These are phyloP conservation scores for Lasius platythorax DNA, from an alignment of 2,888 invertebrate genomes.

Conservation along the genomic window DNA sequence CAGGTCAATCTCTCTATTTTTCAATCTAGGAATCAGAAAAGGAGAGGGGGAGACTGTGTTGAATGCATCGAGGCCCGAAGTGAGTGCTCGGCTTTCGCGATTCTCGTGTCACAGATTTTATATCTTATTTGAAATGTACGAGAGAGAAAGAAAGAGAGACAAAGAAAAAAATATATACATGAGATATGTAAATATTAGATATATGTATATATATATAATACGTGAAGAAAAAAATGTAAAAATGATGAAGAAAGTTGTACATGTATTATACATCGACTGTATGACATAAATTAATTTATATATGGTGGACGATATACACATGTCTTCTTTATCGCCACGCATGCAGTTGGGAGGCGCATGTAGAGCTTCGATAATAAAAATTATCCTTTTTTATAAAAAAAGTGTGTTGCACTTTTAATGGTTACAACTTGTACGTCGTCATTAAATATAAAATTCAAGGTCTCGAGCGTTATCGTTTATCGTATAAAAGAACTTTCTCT, in stretches of 20 bases:
- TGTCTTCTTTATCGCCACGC: slow-evolving; percentile 65
- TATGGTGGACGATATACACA: slow-evolving; percentile 50
- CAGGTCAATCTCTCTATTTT: too few species aligned
- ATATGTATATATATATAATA: not conserved
- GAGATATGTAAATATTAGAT: slow-evolving; percentile 53
- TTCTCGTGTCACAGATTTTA: too few species aligned
- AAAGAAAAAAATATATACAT: slow-evolving; percentile 22
- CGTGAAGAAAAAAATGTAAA: slow-evolving; percentile 6
- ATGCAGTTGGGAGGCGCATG: slow-evolving; percentile 64
- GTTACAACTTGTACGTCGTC: not conserved
- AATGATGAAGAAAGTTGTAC: slow-evolving; percentile 60
- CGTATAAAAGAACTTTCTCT: not conserved
- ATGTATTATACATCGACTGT: slow-evolving; percentile 57
- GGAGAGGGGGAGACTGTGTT: too few species aligned
- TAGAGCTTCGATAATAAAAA: slow-evolving; percentile 81
- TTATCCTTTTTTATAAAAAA: slow-evolving; percentile 73
- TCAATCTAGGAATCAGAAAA: too few species aligned
- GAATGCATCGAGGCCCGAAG: too few species aligned
- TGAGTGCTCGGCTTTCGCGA: too few species aligned
- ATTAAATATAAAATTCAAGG: not conserved
- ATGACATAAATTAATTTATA: slow-evolving; percentile 49
- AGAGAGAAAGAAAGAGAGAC: not conserved
- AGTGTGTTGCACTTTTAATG: not conserved
- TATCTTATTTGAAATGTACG: too few species aligned
- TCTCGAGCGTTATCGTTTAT: not conserved